Evolutionary conservation across 2,113 vertebrate genomes (phyloP), one percentile per base, ranked within the genome.

Genomic region (Salminus brasiliensis): DNA sequence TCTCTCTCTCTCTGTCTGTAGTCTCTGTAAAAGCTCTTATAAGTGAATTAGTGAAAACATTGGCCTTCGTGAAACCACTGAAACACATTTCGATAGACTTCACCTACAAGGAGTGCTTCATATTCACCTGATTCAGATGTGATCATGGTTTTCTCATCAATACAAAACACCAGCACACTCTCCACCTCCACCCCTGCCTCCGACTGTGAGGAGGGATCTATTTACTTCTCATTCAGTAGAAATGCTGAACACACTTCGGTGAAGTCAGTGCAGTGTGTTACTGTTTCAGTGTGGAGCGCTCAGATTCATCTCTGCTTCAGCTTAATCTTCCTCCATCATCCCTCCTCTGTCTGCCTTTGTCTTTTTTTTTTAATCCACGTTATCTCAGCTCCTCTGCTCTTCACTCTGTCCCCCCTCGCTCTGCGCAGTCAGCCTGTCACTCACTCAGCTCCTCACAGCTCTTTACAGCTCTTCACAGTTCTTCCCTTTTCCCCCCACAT

Each of bases 131-230:
- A 30, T 25, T 36, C 74, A 68, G 49, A 10, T 41, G 65, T 45
- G 60, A 30, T 6, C 52, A n/a, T 47, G 32, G 25, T 15, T 39
- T 52, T 59, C 53, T 73, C 34, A n/a, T n/a, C n/a, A n/a, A n/a
- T n/a, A n/a, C n/a, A n/a, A n/a, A 63, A 25, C 45, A 52, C 13
- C 43, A 81, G 49, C 63, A 30, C 27, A 70, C 74, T 53, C 62
- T 63, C 62, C 12, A 75, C n/a, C n/a, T n/a, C 21, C 47, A 23
- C 47, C 23, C 23, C 39, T 25, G 16, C 25, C 72, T 47, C 30
- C 72, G 45, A 47, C 23, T 62, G 39, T 8, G n/a, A n/a, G n/a
- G n/a, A n/a, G n/a, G n/a, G n/a, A 9, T 39, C 36, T 39, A 9
- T 5, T 39, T 5, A 39, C 4, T 39, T 4, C 9, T 4, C 9